These are phyloP conservation scores for Nothobranchius furzeri DNA, from an alignment of 2,113 vertebrate genomes.

Conservation along the genomic window DNA sequence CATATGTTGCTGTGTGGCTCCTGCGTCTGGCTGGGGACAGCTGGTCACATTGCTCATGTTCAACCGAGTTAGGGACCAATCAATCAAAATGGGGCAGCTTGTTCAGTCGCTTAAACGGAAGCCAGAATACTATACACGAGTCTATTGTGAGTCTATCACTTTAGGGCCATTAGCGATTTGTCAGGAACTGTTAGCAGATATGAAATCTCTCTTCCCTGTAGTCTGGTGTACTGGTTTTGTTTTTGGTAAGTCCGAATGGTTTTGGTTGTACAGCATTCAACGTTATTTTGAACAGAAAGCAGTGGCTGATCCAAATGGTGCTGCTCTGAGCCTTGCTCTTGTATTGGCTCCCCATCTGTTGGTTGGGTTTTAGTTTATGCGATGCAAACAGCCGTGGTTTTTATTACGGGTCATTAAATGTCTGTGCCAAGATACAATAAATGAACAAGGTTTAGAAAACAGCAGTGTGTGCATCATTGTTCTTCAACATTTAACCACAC, in stretches of 20 bases:
- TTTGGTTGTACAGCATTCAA: background rate
- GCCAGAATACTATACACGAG: constrained; percentile 38
- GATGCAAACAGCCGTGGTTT: background rate
- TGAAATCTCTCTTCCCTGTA: constrained; percentile 32
- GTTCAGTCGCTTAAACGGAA: constrained; percentile 58
- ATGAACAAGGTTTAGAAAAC: too few relatives aligned
- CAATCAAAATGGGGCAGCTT: constrained; percentile 69
- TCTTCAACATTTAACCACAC: too few relatives aligned
- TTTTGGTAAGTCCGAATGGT: constrained; percentile 4
- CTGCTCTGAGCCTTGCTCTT: background rate
- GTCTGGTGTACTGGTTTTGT: constrained; percentile 10
- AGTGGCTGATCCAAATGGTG: background rate
- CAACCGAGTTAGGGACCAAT: constrained; percentile 71
- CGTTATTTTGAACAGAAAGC: constrained; percentile 15
- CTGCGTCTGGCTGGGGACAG: constrained; percentile 67
- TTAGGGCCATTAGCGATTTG: constrained; percentile 58
- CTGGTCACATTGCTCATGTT: constrained; percentile 77
- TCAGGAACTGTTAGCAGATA: constrained; percentile 43
- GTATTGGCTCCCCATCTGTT: background rate
- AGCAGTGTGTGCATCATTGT: too few relatives aligned
- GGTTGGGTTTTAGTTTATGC: background rate
- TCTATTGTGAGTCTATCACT: constrained; percentile 63
- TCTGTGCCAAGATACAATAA: too few relatives aligned
- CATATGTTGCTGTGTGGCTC: constrained; percentile 70
- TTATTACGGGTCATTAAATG: background rate